These are phyloP conservation scores for Colletes collaris DNA, from an alignment of 2,888 invertebrate species.

Conservation along the genomic window DNA sequence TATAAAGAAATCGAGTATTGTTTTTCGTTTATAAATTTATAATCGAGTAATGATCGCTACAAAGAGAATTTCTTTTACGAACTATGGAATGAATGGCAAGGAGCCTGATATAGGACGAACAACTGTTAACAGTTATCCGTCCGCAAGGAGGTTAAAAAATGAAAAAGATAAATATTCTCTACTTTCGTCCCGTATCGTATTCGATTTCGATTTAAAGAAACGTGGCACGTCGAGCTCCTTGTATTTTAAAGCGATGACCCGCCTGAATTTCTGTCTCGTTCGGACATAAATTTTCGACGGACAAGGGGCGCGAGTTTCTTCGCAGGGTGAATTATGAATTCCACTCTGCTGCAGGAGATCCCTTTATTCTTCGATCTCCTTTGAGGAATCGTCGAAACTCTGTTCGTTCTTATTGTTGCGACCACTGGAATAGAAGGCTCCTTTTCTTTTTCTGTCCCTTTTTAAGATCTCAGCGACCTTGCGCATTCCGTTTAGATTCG, in stretches of 20 bases:
- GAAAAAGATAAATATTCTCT: no score
- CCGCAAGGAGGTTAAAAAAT: no score
- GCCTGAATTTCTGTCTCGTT: constrained; percentile 52
- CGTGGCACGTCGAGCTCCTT: constrained; percentile 47
- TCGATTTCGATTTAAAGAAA: constrained; percentile 53
- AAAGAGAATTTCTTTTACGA: no score
- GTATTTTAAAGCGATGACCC: constrained; percentile 51
- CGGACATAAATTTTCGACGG: constrained; percentile 46
- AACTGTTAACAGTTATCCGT: no score
- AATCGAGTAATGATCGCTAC: no score
- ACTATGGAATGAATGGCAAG: no score
- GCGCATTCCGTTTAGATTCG: constrained; percentile 45
- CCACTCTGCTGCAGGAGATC: constrained; percentile 9
- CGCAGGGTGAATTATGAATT: constrained; percentile 52
- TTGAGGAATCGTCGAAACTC: constrained; percentile 49
- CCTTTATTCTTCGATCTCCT: constrained; percentile 50
- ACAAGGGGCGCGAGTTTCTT: constrained; percentile 45
- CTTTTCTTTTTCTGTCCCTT: constrained; percentile 17
- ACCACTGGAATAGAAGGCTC: constrained; percentile 26
- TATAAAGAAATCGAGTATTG: no score
- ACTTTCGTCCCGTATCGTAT: background rate
- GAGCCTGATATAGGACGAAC: no score
- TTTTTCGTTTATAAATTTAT: no score
- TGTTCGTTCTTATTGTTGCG: constrained; percentile 20
- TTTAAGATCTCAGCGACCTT: constrained; percentile 17